These are phyloP conservation scores for Griposia aprilina DNA, from an alignment of 2,888 invertebrate species.

Conservation along the genomic window DNA sequence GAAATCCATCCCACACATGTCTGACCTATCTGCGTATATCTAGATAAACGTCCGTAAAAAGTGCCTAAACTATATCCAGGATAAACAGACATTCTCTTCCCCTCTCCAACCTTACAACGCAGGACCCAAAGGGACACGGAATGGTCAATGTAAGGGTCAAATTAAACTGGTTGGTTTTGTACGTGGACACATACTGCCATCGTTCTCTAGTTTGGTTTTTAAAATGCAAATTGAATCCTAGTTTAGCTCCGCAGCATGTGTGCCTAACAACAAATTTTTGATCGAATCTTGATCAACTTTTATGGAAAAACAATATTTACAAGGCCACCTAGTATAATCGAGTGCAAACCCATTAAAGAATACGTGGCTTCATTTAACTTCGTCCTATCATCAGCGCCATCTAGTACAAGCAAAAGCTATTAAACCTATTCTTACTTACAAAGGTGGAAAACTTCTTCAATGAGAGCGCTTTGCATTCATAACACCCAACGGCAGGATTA, in stretches of 20 bases:
- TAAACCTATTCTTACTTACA: conserved; percentile 32
- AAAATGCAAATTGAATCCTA: conserved; percentile 76
- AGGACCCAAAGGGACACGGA: conserved; percentile 25
- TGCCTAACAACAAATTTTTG: conserved; percentile 46
- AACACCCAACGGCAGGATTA: conserved; percentile 48
- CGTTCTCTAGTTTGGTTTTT: conserved; percentile 67
- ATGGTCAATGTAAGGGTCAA: conserved; percentile 39
- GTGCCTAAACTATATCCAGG: conserved; percentile 58
- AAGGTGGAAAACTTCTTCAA: conserved; percentile 53
- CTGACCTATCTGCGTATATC: conserved; percentile 64
- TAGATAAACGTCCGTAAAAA: conserved; percentile 70
- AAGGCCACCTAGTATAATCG: background rate
- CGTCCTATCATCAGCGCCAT: conserved; percentile 7
- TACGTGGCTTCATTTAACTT: conserved; percentile 29
- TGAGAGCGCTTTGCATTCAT: conserved; percentile 45
- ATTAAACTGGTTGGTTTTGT: conserved; percentile 45
- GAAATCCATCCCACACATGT: conserved; percentile 49
- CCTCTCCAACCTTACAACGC: background rate
- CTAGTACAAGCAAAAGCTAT: conserved; percentile 14
- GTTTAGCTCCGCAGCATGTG: conserved; percentile 60
- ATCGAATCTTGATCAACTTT: conserved; percentile 44
- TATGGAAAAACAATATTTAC: conserved; percentile 7
- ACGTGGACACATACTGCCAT: conserved; percentile 58
- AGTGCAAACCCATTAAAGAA: conserved; percentile 4
- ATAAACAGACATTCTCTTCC: conserved; percentile 44